Base-by-base conservation (phyloP, 2,113 vertebrate species). In the Heliornis fulica region DNA sequence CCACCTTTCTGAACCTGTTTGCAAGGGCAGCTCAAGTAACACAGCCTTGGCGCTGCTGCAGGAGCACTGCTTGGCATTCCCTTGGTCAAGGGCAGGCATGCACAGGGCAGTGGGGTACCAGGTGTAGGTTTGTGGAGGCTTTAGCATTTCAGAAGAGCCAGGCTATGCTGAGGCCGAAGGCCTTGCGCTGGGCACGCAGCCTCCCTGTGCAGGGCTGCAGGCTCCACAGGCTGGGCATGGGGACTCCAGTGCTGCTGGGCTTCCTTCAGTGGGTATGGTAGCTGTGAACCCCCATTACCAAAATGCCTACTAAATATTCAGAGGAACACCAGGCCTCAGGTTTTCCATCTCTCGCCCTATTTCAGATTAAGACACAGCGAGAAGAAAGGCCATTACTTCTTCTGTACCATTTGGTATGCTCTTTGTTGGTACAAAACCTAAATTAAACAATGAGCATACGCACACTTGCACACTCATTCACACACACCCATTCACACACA, bases 1-100 rank as follows among this genome's bases (percentile, higher is more conserved):
- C 64, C 38, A 32, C 50, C 50, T 25, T 54, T 34, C 50, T 5
- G 64, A 17, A 2, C 17, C 31, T 22, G 7, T 66, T 78, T 13
- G 32, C 2, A 3, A 19, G 56, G 46, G 48, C 40, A 50, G 8
- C 46, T 57, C 29, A n/a, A n/a, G 28, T 31, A 36, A 3, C 0
- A 29, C 41, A 41, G 60, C 28, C 10, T 11, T 41, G 19, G 69
- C 5, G 5, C 56, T 41, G 63, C 34, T 38, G 41, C 53, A 45
- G 9, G 38, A 54, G 2, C 15, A 3, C 40, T 41, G 78, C 51
- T 40, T 0, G 0, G 65, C 7, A 1, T 23, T 36, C 38, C 36
- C 11, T 3, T 46, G 64, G 32, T 54, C 50, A 3, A 12, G 43
- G 63, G 5, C 2, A 2, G 38, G n/a, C n/a, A n/a, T n/a, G n/a